A percentile compares a stretch with the other conserved stretches of the same genome.
phyloP scores from a whole-genome alignment of 2,888 invertebrate species.

The Eupithecia tripunctaria region DNA sequence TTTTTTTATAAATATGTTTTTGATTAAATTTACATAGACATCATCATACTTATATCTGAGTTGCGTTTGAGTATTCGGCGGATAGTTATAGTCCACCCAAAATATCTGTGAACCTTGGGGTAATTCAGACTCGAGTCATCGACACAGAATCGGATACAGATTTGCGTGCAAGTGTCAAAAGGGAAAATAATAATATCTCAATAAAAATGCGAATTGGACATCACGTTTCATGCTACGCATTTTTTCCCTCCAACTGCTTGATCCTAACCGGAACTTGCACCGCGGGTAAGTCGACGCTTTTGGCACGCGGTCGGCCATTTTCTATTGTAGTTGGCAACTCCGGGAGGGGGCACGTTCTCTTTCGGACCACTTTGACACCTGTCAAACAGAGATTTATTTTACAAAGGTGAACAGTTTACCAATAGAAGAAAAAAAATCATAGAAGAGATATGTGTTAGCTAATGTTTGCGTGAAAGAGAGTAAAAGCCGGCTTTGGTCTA shows the following conservation, averaged over 20 bases:
- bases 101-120: no score
- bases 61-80: no score
- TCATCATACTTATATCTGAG: no score
- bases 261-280: conserved; percentile 78
- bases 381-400: background rate
- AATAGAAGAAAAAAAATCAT: background rate
- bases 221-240: conserved; percentile 6
- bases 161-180: background rate
- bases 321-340: conserved; percentile 56
- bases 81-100: no score
- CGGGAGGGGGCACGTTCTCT: conserved; percentile 64
- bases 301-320: conserved; percentile 72
- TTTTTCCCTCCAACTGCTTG: conserved; percentile 69
- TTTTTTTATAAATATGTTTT: no score
- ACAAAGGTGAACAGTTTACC: background rate
- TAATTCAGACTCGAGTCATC: no score
- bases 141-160: no score
- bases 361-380: conserved; percentile 54
- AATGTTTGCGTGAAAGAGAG: background rate
- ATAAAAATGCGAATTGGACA: conserved; percentile 10
- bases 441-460: background rate
- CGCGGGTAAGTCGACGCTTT: conserved; percentile 78
- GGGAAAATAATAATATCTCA: background rate
- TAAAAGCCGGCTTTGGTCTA: background rate
- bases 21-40: no score